These are phyloP conservation scores for Sebastes aleutianus DNA, from an alignment of 2,797 vertebrate species.

Conservation along the genomic window DNA sequence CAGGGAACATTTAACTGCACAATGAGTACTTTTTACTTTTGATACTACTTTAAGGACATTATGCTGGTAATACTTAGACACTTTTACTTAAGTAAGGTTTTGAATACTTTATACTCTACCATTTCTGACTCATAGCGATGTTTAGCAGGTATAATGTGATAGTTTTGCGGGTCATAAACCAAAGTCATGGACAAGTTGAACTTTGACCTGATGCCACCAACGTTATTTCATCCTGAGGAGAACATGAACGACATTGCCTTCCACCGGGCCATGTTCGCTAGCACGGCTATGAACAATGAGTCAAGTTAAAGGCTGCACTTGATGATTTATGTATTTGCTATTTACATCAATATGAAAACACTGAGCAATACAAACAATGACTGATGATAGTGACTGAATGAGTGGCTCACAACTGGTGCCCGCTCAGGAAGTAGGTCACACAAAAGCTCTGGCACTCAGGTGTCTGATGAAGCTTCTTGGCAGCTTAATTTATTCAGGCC, in stretches of 20 bases:
- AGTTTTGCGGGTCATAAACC: not conserved
- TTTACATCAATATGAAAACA: not conserved
- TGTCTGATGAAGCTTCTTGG: slow-evolving; percentile 58
- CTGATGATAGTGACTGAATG: slow-evolving; percentile 2
- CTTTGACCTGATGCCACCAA: not conserved
- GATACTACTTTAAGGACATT: not conserved
- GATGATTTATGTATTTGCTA: not conserved
- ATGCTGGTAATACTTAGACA: no score
- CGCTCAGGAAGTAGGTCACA: slow-evolving; percentile 57
- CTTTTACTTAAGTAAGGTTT: no score
- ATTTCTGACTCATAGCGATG: not conserved
- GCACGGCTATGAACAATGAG: not conserved
- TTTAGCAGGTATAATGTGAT: not conserved
- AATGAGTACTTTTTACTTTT: not conserved
- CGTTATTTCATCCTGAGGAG: not conserved
- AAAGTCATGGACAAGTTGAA: not conserved
- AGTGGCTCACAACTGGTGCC: slow-evolving; percentile 1
- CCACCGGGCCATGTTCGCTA: no score
- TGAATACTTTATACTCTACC: no score
- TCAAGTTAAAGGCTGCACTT: not conserved
- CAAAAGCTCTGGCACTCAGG: slow-evolving; percentile 45
- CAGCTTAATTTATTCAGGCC: slow-evolving; percentile 61
- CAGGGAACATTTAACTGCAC: not conserved
- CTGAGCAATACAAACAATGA: not conserved
- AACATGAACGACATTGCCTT: not conserved